phyloP scores from a whole-genome alignment of 2,888 invertebrate species.

The Subacronicta megacephala region DNA sequence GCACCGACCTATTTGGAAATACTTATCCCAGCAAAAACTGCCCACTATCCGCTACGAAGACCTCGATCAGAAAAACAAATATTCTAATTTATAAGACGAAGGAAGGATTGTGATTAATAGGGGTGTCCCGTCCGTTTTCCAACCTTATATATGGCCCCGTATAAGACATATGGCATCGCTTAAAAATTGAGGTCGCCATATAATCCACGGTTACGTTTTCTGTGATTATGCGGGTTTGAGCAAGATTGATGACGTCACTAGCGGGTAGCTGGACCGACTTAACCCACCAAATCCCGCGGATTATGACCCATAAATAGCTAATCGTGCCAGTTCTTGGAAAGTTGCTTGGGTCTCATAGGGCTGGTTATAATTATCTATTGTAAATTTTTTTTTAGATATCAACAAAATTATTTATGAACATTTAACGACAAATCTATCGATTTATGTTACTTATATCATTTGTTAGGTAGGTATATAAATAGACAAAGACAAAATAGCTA shows the following conservation, averaged over 20 bases:
- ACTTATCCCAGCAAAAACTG: background rate
- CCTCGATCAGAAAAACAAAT: conserved; percentile 44
- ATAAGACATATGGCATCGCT: conserved; percentile 67
- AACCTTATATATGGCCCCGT: conserved; percentile 19
- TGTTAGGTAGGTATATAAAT: too few species aligned
- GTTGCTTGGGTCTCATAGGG: conserved; percentile 31
- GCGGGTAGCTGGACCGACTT: conserved; percentile 69
- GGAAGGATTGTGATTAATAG: conserved; percentile 54
- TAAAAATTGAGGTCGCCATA: conserved; percentile 80
- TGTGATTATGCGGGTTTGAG: conserved; percentile 86
- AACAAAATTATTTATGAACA: background rate
- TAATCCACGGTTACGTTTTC: conserved; percentile 82
- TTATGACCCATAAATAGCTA: conserved; percentile 81
- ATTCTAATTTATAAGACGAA: conserved; percentile 50
- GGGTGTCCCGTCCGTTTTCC: conserved; percentile 35
- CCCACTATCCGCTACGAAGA: conserved; percentile 10
- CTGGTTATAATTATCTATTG: background rate
- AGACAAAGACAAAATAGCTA: too few species aligned
- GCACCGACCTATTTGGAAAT: too few species aligned
- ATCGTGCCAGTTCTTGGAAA: conserved; percentile 69
- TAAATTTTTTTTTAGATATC: too few species aligned
- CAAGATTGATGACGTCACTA: conserved; percentile 83
- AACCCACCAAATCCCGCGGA: conserved; percentile 73
- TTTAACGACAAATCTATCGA: too few species aligned
- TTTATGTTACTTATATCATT: too few species aligned